These are phyloP conservation scores for Fistularia commersonii DNA, from an alignment of 2,797 vertebrate species.

Conservation along the genomic window DNA sequence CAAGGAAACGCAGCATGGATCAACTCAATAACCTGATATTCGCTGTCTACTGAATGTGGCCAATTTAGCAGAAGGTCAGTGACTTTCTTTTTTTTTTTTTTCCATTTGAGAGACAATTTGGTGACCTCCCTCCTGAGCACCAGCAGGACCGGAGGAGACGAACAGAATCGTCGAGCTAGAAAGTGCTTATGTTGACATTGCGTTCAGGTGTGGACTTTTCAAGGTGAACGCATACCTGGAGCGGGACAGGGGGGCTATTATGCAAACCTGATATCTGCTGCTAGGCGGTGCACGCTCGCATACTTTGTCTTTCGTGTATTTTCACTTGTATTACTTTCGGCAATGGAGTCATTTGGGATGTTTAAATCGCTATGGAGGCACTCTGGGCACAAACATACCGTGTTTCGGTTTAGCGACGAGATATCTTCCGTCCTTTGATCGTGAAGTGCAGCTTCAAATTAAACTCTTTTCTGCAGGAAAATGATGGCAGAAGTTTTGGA, in stretches of 20 bases:
- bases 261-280: conserved; percentile 61
- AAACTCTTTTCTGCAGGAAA: conserved; percentile 68
- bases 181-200: conserved; percentile 69
- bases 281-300: conserved; percentile 6
- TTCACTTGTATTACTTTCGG: conserved; percentile 46
- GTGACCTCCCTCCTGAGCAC: conserved; percentile 75
- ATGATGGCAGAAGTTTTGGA: conserved; percentile 65
- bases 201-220: conserved; percentile 57
- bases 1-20: conserved; percentile 78
- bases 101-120: conserved; percentile 73
- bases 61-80: conserved; percentile 81
- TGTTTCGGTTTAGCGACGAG: conserved; percentile 48
- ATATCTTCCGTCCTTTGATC: conserved; percentile 32
- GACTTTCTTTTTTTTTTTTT: conserved; percentile 51
- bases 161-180: conserved; percentile 44
- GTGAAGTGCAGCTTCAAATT: conserved; percentile 59
- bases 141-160: conserved; percentile 67
- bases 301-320: conserved; percentile 39
- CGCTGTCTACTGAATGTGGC: conserved; percentile 75
- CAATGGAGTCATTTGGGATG: conserved; percentile 36
- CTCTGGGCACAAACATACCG: conserved; percentile 58
- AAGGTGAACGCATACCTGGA: conserved; percentile 74
- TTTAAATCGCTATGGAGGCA: conserved; percentile 40
- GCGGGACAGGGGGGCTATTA: conserved; percentile 65
- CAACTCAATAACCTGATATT: conserved; percentile 84